Base-by-base conservation (phyloP, 2,888 invertebrate genomes). In the Trichacis sp. region DNA sequence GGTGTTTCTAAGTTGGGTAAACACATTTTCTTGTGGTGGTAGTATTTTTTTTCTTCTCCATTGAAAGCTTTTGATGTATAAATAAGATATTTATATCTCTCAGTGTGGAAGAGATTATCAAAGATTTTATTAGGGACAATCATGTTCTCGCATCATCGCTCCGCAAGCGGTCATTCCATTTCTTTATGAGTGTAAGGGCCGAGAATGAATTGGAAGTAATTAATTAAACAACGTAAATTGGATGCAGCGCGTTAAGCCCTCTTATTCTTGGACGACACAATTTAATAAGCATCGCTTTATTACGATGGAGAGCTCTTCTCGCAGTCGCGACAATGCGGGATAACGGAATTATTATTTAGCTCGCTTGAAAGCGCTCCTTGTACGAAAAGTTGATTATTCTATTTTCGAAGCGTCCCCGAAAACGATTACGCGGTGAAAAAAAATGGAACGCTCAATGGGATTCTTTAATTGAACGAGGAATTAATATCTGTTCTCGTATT, bases 141-240 rank as follows among this genome's bases (percentile, higher is more conserved):
- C 73, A 73, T 71, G 74, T 72, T 71, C 72, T 74, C 73, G 76
- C 79, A 73, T 76, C 72, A 76, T 53, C 71, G 70, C 73, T 73
- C 64, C 69, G 69, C 71, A 70, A 68, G 68, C 73, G 72, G 42
- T 18, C 73, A 70, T 71, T 68, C 69, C 70, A 73, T 72, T 70
- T 73, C 73, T 75, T 74, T 75, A 77, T 77, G 73, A 73, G 73
- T 62, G 70, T 40, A 61, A 71, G 70, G 71, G 71, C 70, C 73
- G 71, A 63, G 70, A 69, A 72, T 73, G 74, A 81, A 80, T 80
- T 78, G 78, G 74, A 77, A 76, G 73, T 80, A 83, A 83, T 84
- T 82, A 83, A 84, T 84, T 83, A 82, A 84, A 74, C 78, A 72
- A 73, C 74, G 78, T 76, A 83, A 84, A 82, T 83, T 83, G 80